Percentiles rank a stretch among this genome's conserved stretches.
phyloP scores from a whole-genome alignment of 2,113 vertebrate genomes.

The Stictonetta naevosa region DNA sequence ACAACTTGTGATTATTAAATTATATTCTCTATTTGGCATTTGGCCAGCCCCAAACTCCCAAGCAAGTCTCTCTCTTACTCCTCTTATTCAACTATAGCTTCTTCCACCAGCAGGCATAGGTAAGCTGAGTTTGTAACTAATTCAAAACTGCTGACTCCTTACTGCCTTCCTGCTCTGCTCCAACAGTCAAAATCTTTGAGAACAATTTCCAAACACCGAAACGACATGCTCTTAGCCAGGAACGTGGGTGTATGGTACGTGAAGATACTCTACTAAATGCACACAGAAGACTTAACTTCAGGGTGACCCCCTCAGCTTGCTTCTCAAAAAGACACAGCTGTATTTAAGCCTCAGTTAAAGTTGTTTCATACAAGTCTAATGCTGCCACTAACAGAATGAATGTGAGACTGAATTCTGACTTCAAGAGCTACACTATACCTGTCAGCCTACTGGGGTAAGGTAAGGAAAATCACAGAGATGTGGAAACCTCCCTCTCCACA shows the following conservation, averaged over 20 bases:
- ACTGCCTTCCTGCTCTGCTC: neutral
- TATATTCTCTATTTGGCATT: neutral
- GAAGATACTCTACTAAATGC: neutral
- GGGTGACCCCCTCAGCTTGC: neutral
- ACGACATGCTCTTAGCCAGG: neutral
- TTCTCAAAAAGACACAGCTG: accelerated
- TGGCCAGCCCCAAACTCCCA: neutral
- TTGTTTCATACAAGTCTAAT: neutral
- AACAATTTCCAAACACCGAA: neutral
- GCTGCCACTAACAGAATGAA: neutral
- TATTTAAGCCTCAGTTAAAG: neutral
- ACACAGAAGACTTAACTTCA: neutral
- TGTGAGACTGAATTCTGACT: neutral
- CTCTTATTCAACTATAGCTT: neutral
- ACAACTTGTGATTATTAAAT: neutral
- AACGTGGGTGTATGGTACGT: accelerated
- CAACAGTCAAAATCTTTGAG: neutral
- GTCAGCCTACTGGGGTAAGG: accelerated
- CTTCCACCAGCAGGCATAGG: neutral
- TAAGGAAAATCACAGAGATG: neutral
- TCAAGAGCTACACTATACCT: neutral
- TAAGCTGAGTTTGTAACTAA: neutral
- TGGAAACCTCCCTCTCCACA: accelerated
- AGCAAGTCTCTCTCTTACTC: neutral
- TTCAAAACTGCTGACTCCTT: neutral